phyloP scores from a whole-genome alignment of 2,113 vertebrate species.

The Montifringilla adamsi region DNA sequence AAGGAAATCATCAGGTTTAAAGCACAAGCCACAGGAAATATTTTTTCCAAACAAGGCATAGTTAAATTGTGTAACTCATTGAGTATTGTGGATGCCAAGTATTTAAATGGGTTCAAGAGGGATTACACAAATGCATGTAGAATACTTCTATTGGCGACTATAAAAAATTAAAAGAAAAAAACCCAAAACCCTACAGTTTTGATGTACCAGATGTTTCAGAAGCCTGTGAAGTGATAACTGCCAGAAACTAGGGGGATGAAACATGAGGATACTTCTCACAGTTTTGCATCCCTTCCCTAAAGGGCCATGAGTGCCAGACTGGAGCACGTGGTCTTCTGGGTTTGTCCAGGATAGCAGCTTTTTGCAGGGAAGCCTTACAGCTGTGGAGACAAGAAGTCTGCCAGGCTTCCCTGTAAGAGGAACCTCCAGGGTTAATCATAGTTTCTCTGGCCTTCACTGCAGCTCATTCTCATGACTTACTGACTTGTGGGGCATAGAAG shows the following conservation, averaged over 20 bases:
- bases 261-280: background rate
- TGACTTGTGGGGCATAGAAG: background rate
- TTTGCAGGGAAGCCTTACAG: background rate
- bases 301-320: background rate
- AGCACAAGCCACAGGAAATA: conserved; percentile 53
- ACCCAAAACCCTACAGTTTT: background rate
- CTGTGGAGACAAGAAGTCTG: conserved; percentile 25
- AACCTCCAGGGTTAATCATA: conserved; percentile 12
- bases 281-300: background rate
- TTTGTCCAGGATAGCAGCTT: background rate
- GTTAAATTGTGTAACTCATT: conserved; percentile 44
- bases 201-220: conserved; percentile 28
- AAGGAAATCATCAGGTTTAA: conserved; percentile 61
- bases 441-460: background rate
- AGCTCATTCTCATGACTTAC: background rate
- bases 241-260: background rate
- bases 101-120: conserved; percentile 46
- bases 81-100: conserved; percentile 29
- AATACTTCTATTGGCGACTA: background rate
- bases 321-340: background rate
- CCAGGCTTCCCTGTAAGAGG: background rate
- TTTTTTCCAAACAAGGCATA: conserved; percentile 47
- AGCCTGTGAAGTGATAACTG: background rate
- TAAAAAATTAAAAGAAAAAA: background rate
- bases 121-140: conserved; percentile 15